Percentiles rank a stretch among this genome's conserved stretches.
These are phyloP conservation scores for Bombylius major DNA, from an alignment of 2,888 invertebrate genomes.

Conservation along the genomic window DNA sequence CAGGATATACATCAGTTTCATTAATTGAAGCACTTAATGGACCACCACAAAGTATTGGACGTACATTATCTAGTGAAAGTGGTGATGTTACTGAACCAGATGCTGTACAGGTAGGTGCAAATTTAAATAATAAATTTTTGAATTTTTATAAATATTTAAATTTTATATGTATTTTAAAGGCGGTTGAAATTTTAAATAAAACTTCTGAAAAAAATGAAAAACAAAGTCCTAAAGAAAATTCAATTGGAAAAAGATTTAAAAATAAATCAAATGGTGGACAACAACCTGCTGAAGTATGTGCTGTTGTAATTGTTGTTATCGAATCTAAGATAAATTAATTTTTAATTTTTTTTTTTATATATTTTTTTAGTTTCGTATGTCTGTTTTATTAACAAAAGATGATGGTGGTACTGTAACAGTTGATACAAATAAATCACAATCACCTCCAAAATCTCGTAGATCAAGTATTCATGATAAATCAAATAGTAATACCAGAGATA, in stretches of 20 bases:
- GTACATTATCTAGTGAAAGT: slow-evolving; percentile 34
- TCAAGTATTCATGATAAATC: slow-evolving; percentile 11
- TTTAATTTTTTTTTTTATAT: too few relatives aligned
- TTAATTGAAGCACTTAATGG: slow-evolving; percentile 94
- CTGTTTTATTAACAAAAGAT: slow-evolving; percentile 53
- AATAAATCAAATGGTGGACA: slow-evolving; percentile 27
- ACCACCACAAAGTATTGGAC: slow-evolving; percentile 43
- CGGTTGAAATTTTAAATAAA: slow-evolving; percentile 22
- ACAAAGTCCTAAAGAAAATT: slow-evolving; percentile 25
- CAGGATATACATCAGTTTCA: slow-evolving; percentile 88
- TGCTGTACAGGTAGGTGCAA: slow-evolving; percentile 37
- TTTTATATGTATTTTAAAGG: slow-evolving; percentile 5
- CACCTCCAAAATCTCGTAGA: slow-evolving; percentile 24
- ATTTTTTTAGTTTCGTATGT: slow-evolving; percentile 51
- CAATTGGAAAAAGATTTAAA: slow-evolving; percentile 25
- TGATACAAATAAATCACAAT: slow-evolving; percentile 33
- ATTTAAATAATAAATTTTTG: neutral
- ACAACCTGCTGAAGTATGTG: neutral
- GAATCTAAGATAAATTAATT: too few relatives aligned
- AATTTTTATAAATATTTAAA: neutral
- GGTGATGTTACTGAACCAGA: slow-evolving; percentile 47
- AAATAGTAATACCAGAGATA: slow-evolving; percentile 3
- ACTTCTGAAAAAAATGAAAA: slow-evolving; percentile 25
- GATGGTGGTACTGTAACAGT: slow-evolving; percentile 36
- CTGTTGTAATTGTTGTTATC: neutral